Evolutionary conservation across 2,888 invertebrate genomes (phyloP), one percentile per base, ranked within the genome.

Genomic region (Apodemia zela): DNA sequence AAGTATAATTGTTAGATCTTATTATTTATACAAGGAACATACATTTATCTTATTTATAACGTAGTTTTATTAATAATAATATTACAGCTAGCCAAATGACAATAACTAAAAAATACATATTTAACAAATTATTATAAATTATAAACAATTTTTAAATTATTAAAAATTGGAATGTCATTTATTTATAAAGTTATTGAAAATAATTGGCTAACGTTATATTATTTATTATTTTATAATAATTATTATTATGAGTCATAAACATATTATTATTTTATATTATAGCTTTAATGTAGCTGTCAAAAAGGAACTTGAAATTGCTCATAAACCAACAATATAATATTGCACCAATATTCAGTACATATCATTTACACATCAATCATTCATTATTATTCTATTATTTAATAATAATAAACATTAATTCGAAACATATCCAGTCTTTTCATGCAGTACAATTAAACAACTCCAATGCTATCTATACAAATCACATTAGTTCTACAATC

Each of bases 381-480:
- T 21, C 51, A 51, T 51, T 51, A 51, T 51, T 51, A 51, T 51
- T 21, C 51, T 51, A 51, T 51, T 51, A 51, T 51, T 51, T 51
- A 21, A 51, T 51, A 51, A 51, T 21, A 51, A 51, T 51, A 51
- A 51, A 51, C 18, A 21, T 51, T 51, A 51, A 51, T 51, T 51
- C 25, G 51, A 51, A 51, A 51, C 51, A 51, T 51, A 51, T 51
- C 51, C 51, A 51, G 51, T 51, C 51, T 51, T 51, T 25, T 51
- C 51, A 51, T 51, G 51, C 51, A 21, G 42, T 42, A 42, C 5
- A 42, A 49, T 49, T 25, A 13, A 51, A 51, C 51, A 51, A 51
- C 11, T 25, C 11, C 13, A 51, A 2, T 13, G 51, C 18, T 51
- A 18, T 51, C 51, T 15, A 42, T 42, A 51, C 25, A 18, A 51